These are phyloP conservation scores for Nycticryphes semicollaris DNA, from an alignment of 2,113 vertebrate species.

Conservation along the genomic window DNA sequence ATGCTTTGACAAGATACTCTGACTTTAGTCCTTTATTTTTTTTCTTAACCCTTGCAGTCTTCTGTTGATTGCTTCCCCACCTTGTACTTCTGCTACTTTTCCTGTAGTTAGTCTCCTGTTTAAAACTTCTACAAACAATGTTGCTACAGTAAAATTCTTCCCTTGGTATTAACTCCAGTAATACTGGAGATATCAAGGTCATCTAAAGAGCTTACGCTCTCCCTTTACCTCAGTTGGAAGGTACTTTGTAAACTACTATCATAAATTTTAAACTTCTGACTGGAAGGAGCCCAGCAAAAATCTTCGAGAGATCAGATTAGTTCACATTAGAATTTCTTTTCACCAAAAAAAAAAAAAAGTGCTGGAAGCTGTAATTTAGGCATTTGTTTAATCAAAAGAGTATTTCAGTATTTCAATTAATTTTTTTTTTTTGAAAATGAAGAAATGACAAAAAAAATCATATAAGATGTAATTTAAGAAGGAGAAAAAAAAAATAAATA, in stretches of 20 bases:
- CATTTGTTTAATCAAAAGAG: constrained; percentile 48
- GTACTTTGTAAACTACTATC: background rate
- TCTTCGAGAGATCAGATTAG: constrained; percentile 22
- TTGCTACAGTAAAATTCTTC: background rate
- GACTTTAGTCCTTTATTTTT: background rate
- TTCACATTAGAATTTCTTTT: constrained; percentile 16
- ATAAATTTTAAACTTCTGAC: background rate
- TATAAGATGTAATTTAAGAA: constrained; percentile 62
- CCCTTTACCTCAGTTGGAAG: background rate
- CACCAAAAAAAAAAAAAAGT: background rate
- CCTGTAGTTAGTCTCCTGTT: background rate
- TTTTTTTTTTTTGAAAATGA: constrained; percentile 48
- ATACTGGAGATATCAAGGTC: background rate
- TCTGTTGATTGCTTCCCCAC: background rate
- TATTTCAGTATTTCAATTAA: background rate
- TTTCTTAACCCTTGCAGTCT: background rate
- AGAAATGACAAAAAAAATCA: constrained; percentile 55
- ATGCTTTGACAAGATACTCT: background rate
- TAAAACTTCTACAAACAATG: background rate
- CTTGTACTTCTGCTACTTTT: background rate
- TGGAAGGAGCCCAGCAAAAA: constrained; percentile 11
- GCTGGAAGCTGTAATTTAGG: constrained; percentile 32
- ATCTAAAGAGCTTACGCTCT: background rate
- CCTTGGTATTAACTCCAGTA: background rate
- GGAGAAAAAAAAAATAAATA: background rate